Base-by-base conservation (phyloP, 2,888 invertebrate species). In the Taenaris catops region DNA sequence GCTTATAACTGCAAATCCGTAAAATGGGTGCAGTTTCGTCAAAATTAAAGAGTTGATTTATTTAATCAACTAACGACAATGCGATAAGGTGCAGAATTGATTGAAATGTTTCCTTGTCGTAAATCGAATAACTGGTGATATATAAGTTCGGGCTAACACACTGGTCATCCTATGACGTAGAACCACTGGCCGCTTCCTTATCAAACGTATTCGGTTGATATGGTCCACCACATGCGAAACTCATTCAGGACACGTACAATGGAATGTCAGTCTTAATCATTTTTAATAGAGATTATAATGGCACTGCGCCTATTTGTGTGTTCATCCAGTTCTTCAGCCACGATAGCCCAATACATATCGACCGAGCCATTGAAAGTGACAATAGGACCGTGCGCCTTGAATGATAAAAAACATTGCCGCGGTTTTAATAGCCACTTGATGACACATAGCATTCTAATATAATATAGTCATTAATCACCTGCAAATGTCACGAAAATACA, bases 321-420 rank as follows among this genome's bases (percentile, higher is more conserved):
- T 26, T 31, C 14, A 34, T 11, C 21, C 25, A 19, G n/a, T 38
- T 29, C 29, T 17, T 26, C 21, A 8, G 16, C n/a, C 5, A 17
- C n/a, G 31, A 26, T 27, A 20, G 16, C 34, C 41, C 23, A 34
- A 42, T 38, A 38, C n/a, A n/a, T 38, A 38, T 49, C 45, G 49
- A 42, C 41, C 48, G 48, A 49, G 49, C 55, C 55, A 65, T 68
- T 64, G 68, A 70, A 69, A 66, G 63, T 67, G 66, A 70, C 71
- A 68, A 69, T 68, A 44, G 63, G 29, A 38, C 25, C 43, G 31
- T 55, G 49, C 47, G 63, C 45, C 44, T 38, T 50, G 69, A 68
- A 68, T 69, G 59, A 55, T 51, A 69, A 65, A 41, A n/a, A 40
- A 42, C 36, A 42, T 41, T 38, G 38, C 18, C 35, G 38, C 41